Percentiles rank a stretch among this genome's conserved stretches.
phyloP scores from a whole-genome alignment of 2,797 vertebrate species.

The Poliocrania exsul region DNA sequence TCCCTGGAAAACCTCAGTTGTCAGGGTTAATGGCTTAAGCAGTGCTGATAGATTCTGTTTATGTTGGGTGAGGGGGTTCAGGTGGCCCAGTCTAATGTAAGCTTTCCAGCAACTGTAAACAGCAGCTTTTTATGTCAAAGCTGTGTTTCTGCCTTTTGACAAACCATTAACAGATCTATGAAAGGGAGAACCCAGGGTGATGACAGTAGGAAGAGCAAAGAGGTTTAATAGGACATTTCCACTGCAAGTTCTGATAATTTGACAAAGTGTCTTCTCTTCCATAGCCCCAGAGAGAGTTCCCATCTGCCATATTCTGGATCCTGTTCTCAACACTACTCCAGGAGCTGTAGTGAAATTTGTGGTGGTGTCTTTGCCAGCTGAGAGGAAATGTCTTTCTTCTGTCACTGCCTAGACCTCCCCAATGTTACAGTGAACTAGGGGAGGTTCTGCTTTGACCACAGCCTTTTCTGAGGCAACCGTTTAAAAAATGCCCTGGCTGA shows the following conservation, averaged over 20 bases:
- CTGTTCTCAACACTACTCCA: not conserved
- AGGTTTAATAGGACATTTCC: conserved; percentile 49
- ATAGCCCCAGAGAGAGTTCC: not conserved
- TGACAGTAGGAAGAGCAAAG: conserved; percentile 21
- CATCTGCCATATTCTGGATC: not conserved
- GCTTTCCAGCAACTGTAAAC: conserved; percentile 63
- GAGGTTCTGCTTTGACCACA: not conserved
- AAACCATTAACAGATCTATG: conserved; percentile 51
- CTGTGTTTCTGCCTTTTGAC: conserved; percentile 40
- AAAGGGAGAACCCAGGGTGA: conserved; percentile 38
- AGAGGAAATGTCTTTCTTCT: not conserved
- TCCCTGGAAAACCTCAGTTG: conserved; percentile 72
- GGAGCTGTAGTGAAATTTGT: not conserved
- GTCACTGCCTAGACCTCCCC: not conserved
- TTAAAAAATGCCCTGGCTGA: not conserved
- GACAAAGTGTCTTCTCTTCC: conserved; percentile 19
- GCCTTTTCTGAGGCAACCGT: not conserved
- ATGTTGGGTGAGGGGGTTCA: conserved; percentile 60
- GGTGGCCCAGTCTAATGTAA: conserved; percentile 68
- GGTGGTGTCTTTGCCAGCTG: not conserved
- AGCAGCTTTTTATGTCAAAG: conserved; percentile 58
- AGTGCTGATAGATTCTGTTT: conserved; percentile 74
- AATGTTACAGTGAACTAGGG: not conserved
- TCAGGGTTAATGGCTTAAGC: conserved; percentile 74
- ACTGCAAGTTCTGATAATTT: conserved; percentile 10